Evolutionary conservation across 92 coral and sea anemone species (phyloP), one percentile per base, ranked within the genome.

Genomic region (Epizoanthus scotinus): DNA sequence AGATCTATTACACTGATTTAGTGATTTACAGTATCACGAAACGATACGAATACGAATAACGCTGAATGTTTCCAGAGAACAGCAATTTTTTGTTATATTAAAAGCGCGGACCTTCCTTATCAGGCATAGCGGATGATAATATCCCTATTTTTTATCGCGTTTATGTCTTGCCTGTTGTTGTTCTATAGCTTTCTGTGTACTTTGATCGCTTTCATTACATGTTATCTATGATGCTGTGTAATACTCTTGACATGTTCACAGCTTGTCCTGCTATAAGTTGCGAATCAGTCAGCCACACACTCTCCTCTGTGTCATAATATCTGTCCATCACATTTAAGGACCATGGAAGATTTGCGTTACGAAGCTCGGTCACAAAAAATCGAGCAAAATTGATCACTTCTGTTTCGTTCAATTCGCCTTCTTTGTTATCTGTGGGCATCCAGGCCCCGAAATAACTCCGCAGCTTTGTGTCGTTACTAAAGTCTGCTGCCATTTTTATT

Each of bases 391-490:
- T 34, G 10, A 81, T 85, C 22, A 89, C 92, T 61, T 91, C 94
- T 18, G 19, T 29, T 38, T 90, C 74, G 19, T 4, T 67, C 42
- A 87, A 73, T 0, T 4, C 20, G 29, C 86, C 89, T 3, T 26
- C 53, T 1, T 61, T 26, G 61, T 74, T 77, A 53, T 91, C 94
- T 56, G 36, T 42, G 24, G 94, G 87, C 89, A 85, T 84, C 94
- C 90, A 84, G 5, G 91, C 94, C 27, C 91, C 91, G 68, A 90
- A 78, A 24, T 90, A 90, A 2, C 79, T 84, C n/a, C 10, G 65
- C 18, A 87, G 20, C 9, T 61, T 20, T 0, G 21, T 71, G 63
- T 70, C 36, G 3, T n/a, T 4, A 31, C 82, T 78, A 80, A 90
- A 87, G 21, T 70, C 26, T 4, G 53, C 66, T 44, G 90, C 91